A percentile compares a stretch with the other conserved stretches of the same genome.
Evolutionary conservation across 2,888 invertebrate species (phyloP).

Genomic region (Rhimphoctona megacephalus): DNA sequence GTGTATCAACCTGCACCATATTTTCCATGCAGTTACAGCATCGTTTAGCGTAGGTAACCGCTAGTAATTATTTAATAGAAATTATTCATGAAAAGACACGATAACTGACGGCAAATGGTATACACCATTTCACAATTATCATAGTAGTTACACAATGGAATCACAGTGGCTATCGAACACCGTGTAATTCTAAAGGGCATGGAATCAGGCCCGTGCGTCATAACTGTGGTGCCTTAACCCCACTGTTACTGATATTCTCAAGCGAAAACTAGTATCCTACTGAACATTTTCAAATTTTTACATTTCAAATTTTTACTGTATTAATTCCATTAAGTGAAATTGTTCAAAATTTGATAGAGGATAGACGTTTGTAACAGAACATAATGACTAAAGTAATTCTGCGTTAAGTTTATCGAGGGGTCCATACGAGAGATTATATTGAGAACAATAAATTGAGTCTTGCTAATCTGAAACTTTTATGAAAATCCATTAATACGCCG

Average conservation of each 20-base stretch:
- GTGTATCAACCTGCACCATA: background rate
- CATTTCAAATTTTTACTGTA: background rate
- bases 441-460: slow-evolving; percentile 20
- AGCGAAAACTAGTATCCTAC: background rate
- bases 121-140: background rate
- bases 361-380: background rate
- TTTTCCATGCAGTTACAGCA: background rate
- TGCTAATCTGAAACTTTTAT: slow-evolving; percentile 7
- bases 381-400: background rate
- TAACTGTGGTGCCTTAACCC: background rate
- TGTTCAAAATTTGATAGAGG: background rate
- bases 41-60: background rate
- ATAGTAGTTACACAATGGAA: background rate
- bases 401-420: slow-evolving; percentile 13
- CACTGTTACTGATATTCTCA: background rate
- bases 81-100: background rate
- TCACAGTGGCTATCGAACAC: background rate
- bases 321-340: no score
- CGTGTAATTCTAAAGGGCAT: background rate
- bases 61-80: background rate
- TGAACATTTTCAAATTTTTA: background rate
- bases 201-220: background rate
- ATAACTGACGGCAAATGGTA: background rate
- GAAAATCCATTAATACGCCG: slow-evolving; percentile 10
- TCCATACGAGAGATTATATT: slow-evolving; percentile 3